A percentile compares a stretch with the other conserved stretches of the same genome.
These are phyloP conservation scores for Chascanopsetta lugubris DNA, from an alignment of 2,113 vertebrate genomes.

Conservation along the genomic window DNA sequence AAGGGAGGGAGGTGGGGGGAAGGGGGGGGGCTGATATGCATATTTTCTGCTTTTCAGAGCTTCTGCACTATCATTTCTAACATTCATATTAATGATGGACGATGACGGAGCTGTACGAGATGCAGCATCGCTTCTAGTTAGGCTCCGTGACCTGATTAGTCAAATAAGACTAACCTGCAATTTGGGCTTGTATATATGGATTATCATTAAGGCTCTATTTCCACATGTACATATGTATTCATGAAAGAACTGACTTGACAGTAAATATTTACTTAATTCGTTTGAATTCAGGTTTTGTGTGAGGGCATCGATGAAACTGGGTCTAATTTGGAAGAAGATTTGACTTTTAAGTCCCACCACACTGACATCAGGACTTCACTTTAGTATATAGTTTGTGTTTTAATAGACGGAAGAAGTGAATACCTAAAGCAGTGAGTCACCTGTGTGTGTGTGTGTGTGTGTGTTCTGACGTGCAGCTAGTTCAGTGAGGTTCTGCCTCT, in stretches of 20 bases:
- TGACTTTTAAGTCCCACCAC: no score
- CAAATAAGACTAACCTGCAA: background rate
- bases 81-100: conserved; percentile 21
- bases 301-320: no score
- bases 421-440: conserved; percentile 13
- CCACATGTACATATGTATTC: no score
- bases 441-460: conserved; percentile 2
- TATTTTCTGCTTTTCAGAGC: conserved; percentile 30
- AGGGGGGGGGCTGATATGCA: conserved; percentile 28
- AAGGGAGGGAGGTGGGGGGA: conserved; percentile 15
- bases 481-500: conserved; percentile 33
- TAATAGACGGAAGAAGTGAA: conserved; percentile 1
- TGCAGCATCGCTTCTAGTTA: background rate
- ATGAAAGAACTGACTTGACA: no score
- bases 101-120: background rate
- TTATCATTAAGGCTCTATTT: no score
- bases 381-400: conserved; percentile 4
- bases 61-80: conserved; percentile 37
- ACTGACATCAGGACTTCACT: background rate
- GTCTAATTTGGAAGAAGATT: no score
- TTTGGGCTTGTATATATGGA: no score
- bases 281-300: no score
- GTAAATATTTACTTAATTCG: no score
- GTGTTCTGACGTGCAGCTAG: conserved; percentile 26
- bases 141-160: background rate